Conservation (phyloP, 2,797 vertebrate species). For the Cyclopterus lumpus region DNA sequence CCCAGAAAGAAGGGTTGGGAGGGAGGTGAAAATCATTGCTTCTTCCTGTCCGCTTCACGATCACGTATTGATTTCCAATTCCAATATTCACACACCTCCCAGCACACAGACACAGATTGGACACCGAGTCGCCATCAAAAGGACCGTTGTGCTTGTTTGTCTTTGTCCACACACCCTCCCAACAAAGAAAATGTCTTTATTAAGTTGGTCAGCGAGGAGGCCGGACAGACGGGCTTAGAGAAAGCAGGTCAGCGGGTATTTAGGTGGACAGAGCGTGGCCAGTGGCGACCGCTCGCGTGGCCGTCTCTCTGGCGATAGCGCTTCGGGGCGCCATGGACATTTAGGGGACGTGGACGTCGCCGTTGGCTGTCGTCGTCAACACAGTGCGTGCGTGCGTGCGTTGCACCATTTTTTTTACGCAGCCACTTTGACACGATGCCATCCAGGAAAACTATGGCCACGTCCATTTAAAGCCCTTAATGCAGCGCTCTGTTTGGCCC, state of each 20-base stretch:
- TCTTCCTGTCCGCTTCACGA: conserved; percentile 33
- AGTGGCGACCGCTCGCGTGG: background rate
- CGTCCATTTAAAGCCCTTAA: conserved; percentile 70
- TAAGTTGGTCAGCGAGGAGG: conserved; percentile 55
- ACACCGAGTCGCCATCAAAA: conserved; percentile 25
- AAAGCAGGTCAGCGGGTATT: conserved; percentile 79
- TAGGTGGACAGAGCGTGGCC: conserved; percentile 59
- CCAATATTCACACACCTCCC: conserved; percentile 32
- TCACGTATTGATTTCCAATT: conserved; percentile 65
- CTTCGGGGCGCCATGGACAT: conserved; percentile 32
- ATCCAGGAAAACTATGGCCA: conserved; percentile 71
- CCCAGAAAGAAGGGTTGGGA: background rate
- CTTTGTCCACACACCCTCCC: conserved; percentile 55
- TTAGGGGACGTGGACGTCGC: conserved; percentile 27
- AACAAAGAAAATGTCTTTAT: conserved; percentile 58
- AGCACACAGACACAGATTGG: background rate
- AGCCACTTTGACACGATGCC: conserved; percentile 24
- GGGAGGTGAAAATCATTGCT: conserved; percentile 17
- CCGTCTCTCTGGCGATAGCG: conserved; percentile 31
- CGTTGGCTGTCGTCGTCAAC: conserved; percentile 37
- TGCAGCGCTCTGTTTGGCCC: conserved; percentile 57
- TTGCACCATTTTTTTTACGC: conserved; percentile 49
- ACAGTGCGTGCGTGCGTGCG: conserved; percentile 7
- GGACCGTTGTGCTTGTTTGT: conserved; percentile 27
- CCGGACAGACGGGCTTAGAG: conserved; percentile 61